A percentile compares a stretch with the other conserved stretches of the same genome.
Evolutionary conservation across 2,797 vertebrate genomes (phyloP).

Genomic region (Capromys pilorides): DNA sequence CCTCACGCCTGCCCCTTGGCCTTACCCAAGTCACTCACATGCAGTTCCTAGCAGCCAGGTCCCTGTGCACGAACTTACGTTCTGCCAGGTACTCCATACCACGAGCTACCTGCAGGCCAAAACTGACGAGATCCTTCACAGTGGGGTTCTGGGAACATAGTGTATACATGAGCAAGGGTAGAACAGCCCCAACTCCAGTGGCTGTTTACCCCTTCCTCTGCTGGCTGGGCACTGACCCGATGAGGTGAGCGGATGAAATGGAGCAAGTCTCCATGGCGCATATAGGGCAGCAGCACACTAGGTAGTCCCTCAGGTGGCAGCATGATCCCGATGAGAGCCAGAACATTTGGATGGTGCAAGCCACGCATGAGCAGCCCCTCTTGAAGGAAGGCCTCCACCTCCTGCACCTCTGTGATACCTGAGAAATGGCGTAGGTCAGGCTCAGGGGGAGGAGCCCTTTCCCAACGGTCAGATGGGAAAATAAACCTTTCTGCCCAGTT

Average conservation of each 20-base stretch:
- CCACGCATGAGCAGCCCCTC: constrained; percentile 98
- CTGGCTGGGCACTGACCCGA: constrained; percentile 86
- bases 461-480: not conserved
- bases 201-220: not conserved
- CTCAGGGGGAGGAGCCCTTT: not conserved
- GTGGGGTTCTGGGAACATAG: constrained; percentile 91
- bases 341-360: constrained; percentile 94
- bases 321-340: constrained; percentile 94
- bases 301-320: constrained; percentile 93
- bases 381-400: constrained; percentile 96
- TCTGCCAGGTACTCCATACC: constrained; percentile 99
- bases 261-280: constrained; percentile 96
- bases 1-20: not conserved
- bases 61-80: constrained; percentile 97
- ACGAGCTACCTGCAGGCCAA: constrained; percentile 95
- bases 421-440: not conserved
- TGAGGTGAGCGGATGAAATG: constrained; percentile 95
- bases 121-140: constrained; percentile 96
- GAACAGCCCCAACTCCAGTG: not conserved
- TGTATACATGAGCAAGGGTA: not conserved
- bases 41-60: constrained; percentile 98
- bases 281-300: constrained; percentile 95
- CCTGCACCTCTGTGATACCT: constrained; percentile 98
- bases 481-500: not conserved
- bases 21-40: constrained; percentile 89